Evolutionary conservation across 2,888 invertebrate genomes (phyloP).

Genomic region (Trileptium ribeirensis): DNA sequence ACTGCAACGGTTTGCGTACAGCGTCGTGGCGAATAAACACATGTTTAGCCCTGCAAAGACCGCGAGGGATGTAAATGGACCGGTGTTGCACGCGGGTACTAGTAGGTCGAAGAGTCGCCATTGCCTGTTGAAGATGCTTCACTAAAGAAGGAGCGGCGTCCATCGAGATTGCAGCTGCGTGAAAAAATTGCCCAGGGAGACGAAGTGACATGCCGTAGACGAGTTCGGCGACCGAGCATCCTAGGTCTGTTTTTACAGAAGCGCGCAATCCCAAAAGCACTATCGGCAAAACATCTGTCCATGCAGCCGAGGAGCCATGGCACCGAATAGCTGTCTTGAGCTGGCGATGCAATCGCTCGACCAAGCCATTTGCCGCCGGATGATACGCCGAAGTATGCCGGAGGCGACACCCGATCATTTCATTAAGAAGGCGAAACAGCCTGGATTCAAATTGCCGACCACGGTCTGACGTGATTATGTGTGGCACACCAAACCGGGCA

Average conservation of each 20-base stretch:
- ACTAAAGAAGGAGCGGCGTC: background rate
- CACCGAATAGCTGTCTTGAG: background rate
- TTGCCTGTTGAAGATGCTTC: background rate
- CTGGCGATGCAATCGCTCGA: background rate
- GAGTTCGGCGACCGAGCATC: background rate
- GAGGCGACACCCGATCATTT: too few relatives aligned
- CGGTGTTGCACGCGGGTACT: too few relatives aligned
- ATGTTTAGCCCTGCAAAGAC: background rate
- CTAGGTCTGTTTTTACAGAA: background rate
- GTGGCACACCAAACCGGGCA: conserved; percentile 1
- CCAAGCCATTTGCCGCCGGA: background rate
- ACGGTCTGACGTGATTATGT: background rate
- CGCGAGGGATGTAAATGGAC: background rate
- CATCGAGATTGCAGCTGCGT: background rate
- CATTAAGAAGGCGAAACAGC: too few relatives aligned
- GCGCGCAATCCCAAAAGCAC: background rate
- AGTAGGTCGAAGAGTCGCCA: background rate
- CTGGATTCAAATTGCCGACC: too few relatives aligned
- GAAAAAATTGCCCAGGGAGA: background rate
- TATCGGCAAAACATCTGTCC: background rate
- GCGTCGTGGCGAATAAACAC: background rate
- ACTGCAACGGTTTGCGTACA: background rate
- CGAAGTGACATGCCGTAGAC: background rate
- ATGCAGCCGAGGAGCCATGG: background rate
- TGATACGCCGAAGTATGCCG: conserved; percentile 8